Evolutionary conservation across 2,888 invertebrate species (phyloP), one percentile per base, ranked within the genome.

Genomic region (Emmelina monodactyla): DNA sequence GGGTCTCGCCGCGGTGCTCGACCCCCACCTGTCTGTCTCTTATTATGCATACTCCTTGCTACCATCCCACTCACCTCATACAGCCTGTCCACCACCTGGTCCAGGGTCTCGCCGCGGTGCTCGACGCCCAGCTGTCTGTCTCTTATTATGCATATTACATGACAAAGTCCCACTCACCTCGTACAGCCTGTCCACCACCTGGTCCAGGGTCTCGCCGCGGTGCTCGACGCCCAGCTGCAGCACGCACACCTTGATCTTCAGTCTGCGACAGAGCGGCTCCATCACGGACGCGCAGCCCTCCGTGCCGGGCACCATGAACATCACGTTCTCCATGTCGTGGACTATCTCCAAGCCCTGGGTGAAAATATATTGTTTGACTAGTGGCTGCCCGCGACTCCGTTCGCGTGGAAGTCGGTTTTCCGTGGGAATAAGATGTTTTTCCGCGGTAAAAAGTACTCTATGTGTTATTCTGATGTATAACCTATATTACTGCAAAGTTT

Each of bases 221-320:
- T 72, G 52, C 10, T 79, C 73, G 3, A 69, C 57, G 2, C 78
- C 79, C 2, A 82, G 73, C 51, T 86, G 86, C 11, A 86, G 53
- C 29, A 82, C 82, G 45, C 82, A 68, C 4, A 75, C 73, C 46
- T 82, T 76, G 39, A 70, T 68, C 49, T 78, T 73, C 25, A 86
- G 56, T 16, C 83, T 59, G 3, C 58, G 55, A 37, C 82, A 82
- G 14, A 87, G 51, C 0, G 79, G 69, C 47, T 83, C 81, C 49
- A 86, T 46, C 0, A 64, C 70, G 0, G 73, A 50, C 0, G 84
- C 85, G 10, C 83, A 82, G 0, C 89, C 88, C 61, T 89, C 89
- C 25, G 89, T 55, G 1, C 89, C 89, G 1, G 88, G 88, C 43
- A 89, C 60, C 46, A 88, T 64, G 52, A 86, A 82, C 51, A 86